Base-by-base conservation (phyloP, 2,888 invertebrate species). In the Microplitis manilae region DNA sequence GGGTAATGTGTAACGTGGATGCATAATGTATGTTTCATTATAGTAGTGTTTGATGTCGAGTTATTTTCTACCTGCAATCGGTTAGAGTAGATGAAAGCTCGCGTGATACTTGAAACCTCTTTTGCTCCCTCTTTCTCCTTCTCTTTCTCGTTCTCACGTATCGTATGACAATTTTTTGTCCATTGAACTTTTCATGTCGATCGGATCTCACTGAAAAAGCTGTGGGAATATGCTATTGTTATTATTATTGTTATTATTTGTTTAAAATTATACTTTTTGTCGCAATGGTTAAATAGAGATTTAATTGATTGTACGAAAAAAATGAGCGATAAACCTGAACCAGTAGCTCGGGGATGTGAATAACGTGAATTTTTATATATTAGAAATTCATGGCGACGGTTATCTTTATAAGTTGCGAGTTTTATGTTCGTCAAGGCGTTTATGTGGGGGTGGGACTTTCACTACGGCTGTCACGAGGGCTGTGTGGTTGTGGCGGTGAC, bases 401-500 rank as follows among this genome's bases (percentile, higher is more conserved):
- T 59, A 62, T 17, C 15, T 62, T 62, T 62, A 17, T 15, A 7
- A 62, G n/a, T 62, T 9, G n/a, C 2, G 50, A 13, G 13, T 50
- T 8, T 50, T 13, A 50, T 13, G 41, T 38, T 71, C 76, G 39
- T 70, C 59, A 59, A 71, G 38, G 62, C 15, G 15, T 61, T 71
- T 72, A 72, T 60, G 68, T 13, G 61, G 60, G 30, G 17, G 65
- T 67, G 60, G 68, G 68, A 72, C 67, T 72, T 70, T 59, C 61
- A 67, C 60, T 76, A 72, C 65, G 40, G 72, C 67, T 76, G 76
- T 72, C 65, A 41, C 75, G 72, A 61, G 76, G 68, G 76, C 65
- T 76, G 59, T 60, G 68, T 76, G 68, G 30, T 30, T 30, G 30
- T 30, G 30, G 30, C 30, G 30, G 30, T 30, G 30, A 30, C 30